Evolutionary conservation across 2,797 vertebrate genomes (phyloP).

Genomic region (Chaunax sp.): DNA sequence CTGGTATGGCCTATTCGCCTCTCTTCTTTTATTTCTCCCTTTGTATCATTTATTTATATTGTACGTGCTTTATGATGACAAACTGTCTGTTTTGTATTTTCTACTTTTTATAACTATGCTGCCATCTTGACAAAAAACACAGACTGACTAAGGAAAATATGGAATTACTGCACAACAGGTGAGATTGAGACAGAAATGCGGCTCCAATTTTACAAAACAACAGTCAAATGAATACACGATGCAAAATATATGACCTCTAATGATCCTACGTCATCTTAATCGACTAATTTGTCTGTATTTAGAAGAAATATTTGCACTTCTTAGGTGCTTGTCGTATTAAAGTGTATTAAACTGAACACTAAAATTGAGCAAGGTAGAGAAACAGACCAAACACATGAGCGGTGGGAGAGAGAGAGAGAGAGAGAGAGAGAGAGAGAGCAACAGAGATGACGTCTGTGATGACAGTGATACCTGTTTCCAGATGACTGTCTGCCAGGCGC

Average conservation of each 20-base stretch:
- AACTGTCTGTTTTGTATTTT: too few relatives aligned
- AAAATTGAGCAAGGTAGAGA: background rate
- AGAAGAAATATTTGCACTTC: background rate
- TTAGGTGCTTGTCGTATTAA: background rate
- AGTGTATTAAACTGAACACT: background rate
- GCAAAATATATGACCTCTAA: too few relatives aligned
- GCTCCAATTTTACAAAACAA: background rate
- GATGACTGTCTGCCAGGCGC: constrained; percentile 95
- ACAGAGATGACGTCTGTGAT: constrained; percentile 17
- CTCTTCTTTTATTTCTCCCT: too few relatives aligned
- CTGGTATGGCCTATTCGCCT: too few relatives aligned
- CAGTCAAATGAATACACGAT: too few relatives aligned
- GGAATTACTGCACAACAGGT: background rate
- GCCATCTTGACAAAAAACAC: background rate
- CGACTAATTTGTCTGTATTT: too few relatives aligned
- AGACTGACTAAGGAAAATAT: background rate
- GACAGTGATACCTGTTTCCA: constrained; percentile 94
- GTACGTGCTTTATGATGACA: too few relatives aligned
- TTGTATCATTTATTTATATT: too few relatives aligned
- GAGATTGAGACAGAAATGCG: background rate
- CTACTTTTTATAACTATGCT: too few relatives aligned
- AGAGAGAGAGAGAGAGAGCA: constrained; percentile 32
- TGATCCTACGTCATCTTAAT: too few relatives aligned
- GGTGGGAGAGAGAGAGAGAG: constrained; percentile 33
- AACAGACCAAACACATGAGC: constrained; percentile 17